A percentile compares a stretch with the other conserved stretches of the same genome.
These are phyloP conservation scores for Ctenosaura bakeri DNA, from an alignment of 2,797 vertebrate genomes.

Conservation along the genomic window DNA sequence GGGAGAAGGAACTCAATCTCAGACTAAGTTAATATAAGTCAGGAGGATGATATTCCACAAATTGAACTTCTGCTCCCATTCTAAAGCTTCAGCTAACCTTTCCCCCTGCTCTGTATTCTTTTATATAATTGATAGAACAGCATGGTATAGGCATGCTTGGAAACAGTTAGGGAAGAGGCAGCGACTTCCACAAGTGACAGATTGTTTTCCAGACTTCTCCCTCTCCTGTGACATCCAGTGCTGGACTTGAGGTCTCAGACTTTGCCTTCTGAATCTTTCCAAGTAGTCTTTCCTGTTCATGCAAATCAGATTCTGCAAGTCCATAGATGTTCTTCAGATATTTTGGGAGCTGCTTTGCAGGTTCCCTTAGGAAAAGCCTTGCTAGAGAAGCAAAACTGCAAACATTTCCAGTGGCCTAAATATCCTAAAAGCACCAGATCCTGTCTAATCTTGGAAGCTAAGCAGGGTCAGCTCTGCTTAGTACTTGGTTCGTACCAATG, in stretches of 20 bases:
- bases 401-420: too few relatives aligned
- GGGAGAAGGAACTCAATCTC: background rate
- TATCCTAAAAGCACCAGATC: too few relatives aligned
- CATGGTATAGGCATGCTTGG: background rate
- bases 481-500: too few relatives aligned
- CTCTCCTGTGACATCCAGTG: background rate
- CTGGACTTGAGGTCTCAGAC: background rate
- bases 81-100: background rate
- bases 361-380: too few relatives aligned
- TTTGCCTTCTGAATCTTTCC: background rate
- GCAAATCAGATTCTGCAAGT: too few relatives aligned
- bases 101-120: background rate
- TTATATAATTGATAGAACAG: background rate
- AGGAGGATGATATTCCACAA: too few relatives aligned
- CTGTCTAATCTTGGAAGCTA: too few relatives aligned
- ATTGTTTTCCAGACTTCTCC: background rate
- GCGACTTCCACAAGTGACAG: background rate
- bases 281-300: too few relatives aligned
- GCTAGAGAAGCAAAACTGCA: too few relatives aligned
- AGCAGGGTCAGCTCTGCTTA: too few relatives aligned
- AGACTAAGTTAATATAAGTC: background rate
- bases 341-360: too few relatives aligned
- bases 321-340: too few relatives aligned
- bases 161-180: background rate
- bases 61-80: background rate